Evolutionary conservation across 2,113 vertebrate genomes (phyloP).

Genomic region (Aldabrachelys gigantea): DNA sequence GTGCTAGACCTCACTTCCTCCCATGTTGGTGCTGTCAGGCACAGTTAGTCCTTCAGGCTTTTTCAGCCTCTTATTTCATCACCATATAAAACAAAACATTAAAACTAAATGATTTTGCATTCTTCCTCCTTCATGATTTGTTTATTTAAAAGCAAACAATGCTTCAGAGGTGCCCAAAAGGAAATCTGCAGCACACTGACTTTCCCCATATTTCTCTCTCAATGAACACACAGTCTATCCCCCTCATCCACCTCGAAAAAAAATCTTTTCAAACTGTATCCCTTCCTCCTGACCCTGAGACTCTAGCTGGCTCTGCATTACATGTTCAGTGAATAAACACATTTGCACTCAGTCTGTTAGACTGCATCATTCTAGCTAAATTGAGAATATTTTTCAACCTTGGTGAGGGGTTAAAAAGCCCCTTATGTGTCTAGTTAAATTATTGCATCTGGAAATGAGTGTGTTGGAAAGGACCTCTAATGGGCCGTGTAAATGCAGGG

Average conservation of each 20-base stretch:
- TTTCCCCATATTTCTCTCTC: not conserved
- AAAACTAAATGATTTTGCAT: not conserved
- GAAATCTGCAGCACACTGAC: not conserved
- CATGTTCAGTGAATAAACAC: fast-evolving
- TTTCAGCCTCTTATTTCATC: not conserved
- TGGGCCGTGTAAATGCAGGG: too few species aligned
- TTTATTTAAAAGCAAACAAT: not conserved
- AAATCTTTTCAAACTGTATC: not conserved
- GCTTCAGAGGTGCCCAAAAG: not conserved
- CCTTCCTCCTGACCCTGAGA: not conserved
- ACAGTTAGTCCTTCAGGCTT: not conserved
- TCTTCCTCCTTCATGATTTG: not conserved
- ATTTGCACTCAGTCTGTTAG: not conserved
- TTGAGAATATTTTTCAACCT: not conserved
- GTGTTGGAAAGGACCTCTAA: too few species aligned
- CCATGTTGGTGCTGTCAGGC: not conserved
- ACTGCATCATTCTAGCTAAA: not conserved
- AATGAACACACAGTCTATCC: not conserved
- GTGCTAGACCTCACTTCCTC: not conserved
- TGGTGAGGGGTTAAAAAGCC: not conserved
- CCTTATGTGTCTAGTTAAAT: too few species aligned
- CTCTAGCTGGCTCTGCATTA: not conserved
- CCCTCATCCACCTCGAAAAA: not conserved
- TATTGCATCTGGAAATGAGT: too few species aligned
- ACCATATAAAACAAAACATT: not conserved